Base-by-base conservation (phyloP, 92 coral and sea anemone species). In the Parazoanthus darwini region DNA sequence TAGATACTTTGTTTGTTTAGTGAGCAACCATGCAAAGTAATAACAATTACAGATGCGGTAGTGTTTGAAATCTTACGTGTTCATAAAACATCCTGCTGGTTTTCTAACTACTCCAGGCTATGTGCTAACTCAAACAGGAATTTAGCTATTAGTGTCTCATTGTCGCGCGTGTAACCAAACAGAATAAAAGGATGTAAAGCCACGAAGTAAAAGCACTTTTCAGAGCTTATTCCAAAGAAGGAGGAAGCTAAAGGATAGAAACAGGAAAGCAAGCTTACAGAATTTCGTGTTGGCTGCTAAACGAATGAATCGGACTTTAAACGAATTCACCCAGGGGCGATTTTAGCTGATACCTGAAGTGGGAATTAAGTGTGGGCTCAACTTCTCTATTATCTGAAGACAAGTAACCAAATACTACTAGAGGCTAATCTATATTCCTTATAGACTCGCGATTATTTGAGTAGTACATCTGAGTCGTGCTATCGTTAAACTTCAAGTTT, bases 41-140 rank as follows among this genome's bases (percentile, higher is more conserved):
- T 74, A 14, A 8, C 2, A 35, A 74, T 74, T 44, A 38, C 46
- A 76, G 80, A 76, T 76, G 80, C 10, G 15, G 43, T 20, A 38
- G 80, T 16, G 46, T 39, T 20, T 22, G 22, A 76, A 76, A 76
- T 11, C 80, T 76, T 39, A 50, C 82, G 82, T 79, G 67, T 11
- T 79, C 37, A 14, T 10, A 25, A 25, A 11, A 33, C 20, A 16
- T 6, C 82, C 66, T 54, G 82, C 82, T 79, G 82, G 39, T 44
- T 44, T 9, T 13, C 18, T 79, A 79, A 79, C 59, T 46, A 50
- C 65, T 79, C 18, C 9, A 50, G 65, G 82, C 67, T 46, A 79
- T 14, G 82, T 50, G 35, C 82, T 44, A 79, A 44, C 82, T 46
- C 82, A 44, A 79, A 79, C 82, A 79, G 82, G 82, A 79, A 79